These are phyloP conservation scores for Solea senegalensis DNA, from an alignment of 2,113 vertebrate genomes.

Conservation along the genomic window DNA sequence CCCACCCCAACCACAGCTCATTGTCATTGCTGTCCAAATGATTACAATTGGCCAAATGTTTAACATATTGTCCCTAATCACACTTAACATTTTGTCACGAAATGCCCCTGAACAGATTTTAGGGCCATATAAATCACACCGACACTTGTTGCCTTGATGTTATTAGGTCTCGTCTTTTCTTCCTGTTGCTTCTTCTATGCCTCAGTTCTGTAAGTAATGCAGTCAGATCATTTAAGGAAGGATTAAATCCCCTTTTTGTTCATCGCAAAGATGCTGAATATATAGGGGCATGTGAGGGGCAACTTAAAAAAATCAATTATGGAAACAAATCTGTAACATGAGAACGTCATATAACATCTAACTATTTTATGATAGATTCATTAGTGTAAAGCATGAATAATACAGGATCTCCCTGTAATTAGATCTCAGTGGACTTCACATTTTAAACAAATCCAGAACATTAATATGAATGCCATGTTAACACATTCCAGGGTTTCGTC, in stretches of 20 bases:
- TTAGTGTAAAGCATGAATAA: constrained; percentile 77
- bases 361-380: constrained; percentile 72
- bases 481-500: constrained; percentile 76
- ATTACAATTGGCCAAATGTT: constrained; percentile 77
- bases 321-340: constrained; percentile 72
- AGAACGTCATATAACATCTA: constrained; percentile 50
- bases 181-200: constrained; percentile 25
- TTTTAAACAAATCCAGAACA: constrained; percentile 75
- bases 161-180: constrained; percentile 57
- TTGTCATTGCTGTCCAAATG: constrained; percentile 62
- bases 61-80: constrained; percentile 69
- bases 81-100: constrained; percentile 68
- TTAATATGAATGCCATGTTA: constrained; percentile 75
- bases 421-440: constrained; percentile 74
- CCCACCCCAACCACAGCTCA: constrained; percentile 47
- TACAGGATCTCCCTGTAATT: constrained; percentile 68
- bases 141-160: constrained; percentile 51
- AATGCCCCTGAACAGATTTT: constrained; percentile 64
- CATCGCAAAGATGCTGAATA: constrained; percentile 39
- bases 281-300: constrained; percentile 45
- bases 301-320: constrained; percentile 70
- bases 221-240: constrained; percentile 53
- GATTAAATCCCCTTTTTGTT: constrained; percentile 36
- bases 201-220: constrained; percentile 41
- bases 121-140: constrained; percentile 59